A percentile compares a stretch with the other conserved stretches of the same genome.
Evolutionary conservation across 2,113 vertebrate species (phyloP).

Genomic region (Engystomops pustulosus): DNA sequence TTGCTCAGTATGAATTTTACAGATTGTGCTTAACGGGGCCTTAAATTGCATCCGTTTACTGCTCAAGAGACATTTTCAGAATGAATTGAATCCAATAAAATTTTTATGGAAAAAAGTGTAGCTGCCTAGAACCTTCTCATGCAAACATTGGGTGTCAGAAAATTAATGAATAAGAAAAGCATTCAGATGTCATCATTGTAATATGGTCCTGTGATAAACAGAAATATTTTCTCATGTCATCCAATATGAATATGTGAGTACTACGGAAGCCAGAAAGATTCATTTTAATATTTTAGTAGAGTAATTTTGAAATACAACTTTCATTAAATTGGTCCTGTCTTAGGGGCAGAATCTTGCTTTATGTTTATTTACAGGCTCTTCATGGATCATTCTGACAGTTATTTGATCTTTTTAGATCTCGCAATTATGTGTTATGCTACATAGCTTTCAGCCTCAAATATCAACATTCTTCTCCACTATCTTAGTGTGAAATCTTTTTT

Average conservation of each 20-base stretch:
- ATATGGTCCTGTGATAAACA: slow-evolving; percentile 54
- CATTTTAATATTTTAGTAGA: slow-evolving; percentile 43
- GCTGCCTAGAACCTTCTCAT: slow-evolving; percentile 62
- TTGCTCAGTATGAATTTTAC: slow-evolving; percentile 64
- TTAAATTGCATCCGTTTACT: slow-evolving; percentile 74
- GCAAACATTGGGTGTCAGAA: slow-evolving; percentile 60
- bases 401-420: neutral
- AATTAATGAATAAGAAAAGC: slow-evolving; percentile 65
- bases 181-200: slow-evolving; percentile 64
- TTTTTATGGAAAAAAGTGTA: slow-evolving; percentile 64
- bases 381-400: neutral
- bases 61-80: slow-evolving; percentile 67
- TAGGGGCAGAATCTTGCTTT: neutral
- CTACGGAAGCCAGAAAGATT: neutral
- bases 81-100: slow-evolving; percentile 71
- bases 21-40: slow-evolving; percentile 71
- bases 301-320: slow-evolving; percentile 25
- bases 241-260: neutral
- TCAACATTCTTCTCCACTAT: no score
- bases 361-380: slow-evolving; percentile 3
- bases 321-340: slow-evolving; percentile 4
- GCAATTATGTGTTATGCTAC: neutral
- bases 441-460: no score
- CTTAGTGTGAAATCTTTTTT: no score
- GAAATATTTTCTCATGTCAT: slow-evolving; percentile 33